A percentile compares a stretch with the other conserved stretches of the same genome.
Conservation (phyloP, 2,797 vertebrate species). For the Moxostoma hubbsi region DNA sequence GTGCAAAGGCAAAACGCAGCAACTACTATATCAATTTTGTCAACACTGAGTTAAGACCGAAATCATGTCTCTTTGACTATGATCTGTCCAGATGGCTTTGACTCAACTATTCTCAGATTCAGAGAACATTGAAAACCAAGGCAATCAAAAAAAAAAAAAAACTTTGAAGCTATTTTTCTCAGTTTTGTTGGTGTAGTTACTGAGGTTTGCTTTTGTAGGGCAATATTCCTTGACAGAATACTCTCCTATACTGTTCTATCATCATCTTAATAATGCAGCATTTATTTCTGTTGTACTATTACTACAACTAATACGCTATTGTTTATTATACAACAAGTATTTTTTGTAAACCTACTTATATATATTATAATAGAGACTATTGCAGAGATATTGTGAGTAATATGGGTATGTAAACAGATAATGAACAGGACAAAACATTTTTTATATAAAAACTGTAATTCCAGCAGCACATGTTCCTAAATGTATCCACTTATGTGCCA, state of each 20-base stretch:
- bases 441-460: background rate
- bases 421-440: background rate
- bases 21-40: too few relatives aligned
- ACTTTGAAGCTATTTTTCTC: too few relatives aligned
- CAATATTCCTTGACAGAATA: background rate
- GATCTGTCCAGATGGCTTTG: too few relatives aligned
- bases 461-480: background rate
- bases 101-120: too few relatives aligned
- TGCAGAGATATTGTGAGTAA: background rate
- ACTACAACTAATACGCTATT: slow-evolving; percentile 10
- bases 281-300: slow-evolving; percentile 17
- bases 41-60: too few relatives aligned
- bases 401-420: too few relatives aligned
- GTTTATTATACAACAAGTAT: slow-evolving; percentile 16
- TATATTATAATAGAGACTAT: slow-evolving; percentile 7
- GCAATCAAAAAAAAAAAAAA: too few relatives aligned
- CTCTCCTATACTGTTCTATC: slow-evolving; percentile 27
- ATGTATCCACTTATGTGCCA: background rate
- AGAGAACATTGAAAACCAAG: too few relatives aligned
- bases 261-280: slow-evolving; percentile 41
- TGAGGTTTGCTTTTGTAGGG: too few relatives aligned
- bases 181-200: too few relatives aligned
- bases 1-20: too few relatives aligned
- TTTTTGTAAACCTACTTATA: background rate
- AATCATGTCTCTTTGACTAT: too few relatives aligned